Base-by-base conservation (phyloP, 2,888 invertebrate genomes). In the Pheosia tremula region DNA sequence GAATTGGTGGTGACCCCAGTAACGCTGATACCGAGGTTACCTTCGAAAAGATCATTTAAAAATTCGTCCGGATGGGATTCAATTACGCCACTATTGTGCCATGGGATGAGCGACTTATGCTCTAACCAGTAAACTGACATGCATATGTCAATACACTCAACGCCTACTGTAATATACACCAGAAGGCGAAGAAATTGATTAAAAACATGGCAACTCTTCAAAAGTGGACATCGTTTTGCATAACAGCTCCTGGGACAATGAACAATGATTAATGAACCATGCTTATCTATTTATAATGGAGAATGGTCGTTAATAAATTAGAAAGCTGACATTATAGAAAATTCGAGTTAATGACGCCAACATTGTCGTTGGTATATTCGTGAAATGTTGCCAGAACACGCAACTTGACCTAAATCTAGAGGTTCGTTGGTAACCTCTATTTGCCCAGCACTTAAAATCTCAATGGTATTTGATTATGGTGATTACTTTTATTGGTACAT, bases 261-360 rank as follows among this genome's bases (percentile, higher is more conserved):
- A 55, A 38, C 39, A 10, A 13, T 55, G 55, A 55, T 55, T 55
- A 55, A 55, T 39, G 39, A 39, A 55, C 39, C 39, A 5, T 39
- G 55, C 39, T 55, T 55, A 55, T 39, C 55, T 9, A 55, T 55
- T 55, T 38, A 55, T 39, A 39, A 55, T 55, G 39, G 38, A 6
- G 24, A 24, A 24, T 24, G 10, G 9, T 54, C 54, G 55, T 55
- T 53, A 39, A 13, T 55, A 55, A 55, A 55, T 55, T 55, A 39
- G 55, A 55, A 55, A 55, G 55, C 13, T 55, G 39, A 55, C 39
- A 55, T 39, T 13, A n/a, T 39, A 13, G 55, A 8, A 8, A 39
- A 55, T 55, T 55, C 6, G 39, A 39, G 39, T 55, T 39, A 13
- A 55, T 24, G 11, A 36, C 55, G 39, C 8, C 37, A 10, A 55